A percentile compares a stretch with the other conserved stretches of the same genome.
Conservation (phyloP, 2,113 vertebrate genomes). For the Lanius collurio region DNA sequence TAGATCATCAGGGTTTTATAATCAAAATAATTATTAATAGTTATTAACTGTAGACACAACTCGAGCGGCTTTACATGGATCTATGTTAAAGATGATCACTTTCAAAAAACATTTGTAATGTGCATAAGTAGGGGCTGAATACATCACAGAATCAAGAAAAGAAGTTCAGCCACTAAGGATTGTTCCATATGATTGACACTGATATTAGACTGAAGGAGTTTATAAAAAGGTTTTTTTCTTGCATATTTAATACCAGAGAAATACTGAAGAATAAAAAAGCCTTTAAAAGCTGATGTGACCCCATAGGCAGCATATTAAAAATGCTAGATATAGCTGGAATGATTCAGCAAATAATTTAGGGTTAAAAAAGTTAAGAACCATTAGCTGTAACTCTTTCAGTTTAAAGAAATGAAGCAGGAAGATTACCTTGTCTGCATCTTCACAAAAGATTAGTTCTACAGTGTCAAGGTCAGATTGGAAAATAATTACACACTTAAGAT, state of each 20-base stretch:
- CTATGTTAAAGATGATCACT: accelerated
- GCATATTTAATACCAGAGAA: not conserved
- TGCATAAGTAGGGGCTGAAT: not conserved
- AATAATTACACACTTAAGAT: not conserved
- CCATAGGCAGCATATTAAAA: not conserved
- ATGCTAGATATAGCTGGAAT: not conserved
- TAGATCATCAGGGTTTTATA: not conserved
- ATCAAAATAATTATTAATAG: not conserved
- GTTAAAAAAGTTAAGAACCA: not conserved
- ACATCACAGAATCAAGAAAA: not conserved
- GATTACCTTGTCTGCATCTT: not conserved
- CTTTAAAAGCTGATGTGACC: not conserved
- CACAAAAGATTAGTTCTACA: not conserved
- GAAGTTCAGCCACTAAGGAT: not conserved
- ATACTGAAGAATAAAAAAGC: not conserved
- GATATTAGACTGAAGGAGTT: not conserved
- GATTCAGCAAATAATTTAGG: not conserved
- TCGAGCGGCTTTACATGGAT: not conserved
- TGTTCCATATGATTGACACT: not conserved
- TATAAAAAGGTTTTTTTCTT: not conserved
- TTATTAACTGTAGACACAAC: not conserved
- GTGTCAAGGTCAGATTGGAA: not conserved
- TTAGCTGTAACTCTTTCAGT: not conserved
- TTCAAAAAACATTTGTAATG: not conserved
- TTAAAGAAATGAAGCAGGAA: not conserved